Evolutionary conservation across 64 coral and sea anemone genomes (phyloP).

Genomic region (Astreopora myriophthalma): DNA sequence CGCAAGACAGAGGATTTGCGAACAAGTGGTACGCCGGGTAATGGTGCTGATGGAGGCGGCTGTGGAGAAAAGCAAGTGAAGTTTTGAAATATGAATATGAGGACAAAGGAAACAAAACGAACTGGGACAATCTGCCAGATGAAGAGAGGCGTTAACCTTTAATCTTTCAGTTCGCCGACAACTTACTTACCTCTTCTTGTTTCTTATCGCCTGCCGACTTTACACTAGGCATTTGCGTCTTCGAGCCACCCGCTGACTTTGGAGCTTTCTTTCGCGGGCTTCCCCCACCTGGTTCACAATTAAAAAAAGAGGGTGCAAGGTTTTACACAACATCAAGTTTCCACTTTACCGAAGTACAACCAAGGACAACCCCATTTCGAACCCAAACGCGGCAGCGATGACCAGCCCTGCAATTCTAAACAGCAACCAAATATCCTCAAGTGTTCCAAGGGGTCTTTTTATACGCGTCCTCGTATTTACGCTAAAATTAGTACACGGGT

Average conservation of each 20-base stretch:
- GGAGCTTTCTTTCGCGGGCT: conserved; percentile 76
- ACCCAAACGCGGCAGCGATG: no score
- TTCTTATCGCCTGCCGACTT: conserved; percentile 59
- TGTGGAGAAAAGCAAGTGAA: neutral
- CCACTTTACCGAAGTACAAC: neutral
- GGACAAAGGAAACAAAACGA: neutral
- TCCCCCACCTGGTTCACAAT: conserved; percentile 60
- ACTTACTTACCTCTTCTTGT: conserved; percentile 80
- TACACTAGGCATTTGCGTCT: conserved; percentile 92
- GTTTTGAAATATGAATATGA: neutral
- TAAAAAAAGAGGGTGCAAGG: neutral
- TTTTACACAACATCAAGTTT: neutral
- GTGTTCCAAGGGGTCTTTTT: no score
- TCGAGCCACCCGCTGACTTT: conserved; percentile 77
- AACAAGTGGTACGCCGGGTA: neutral
- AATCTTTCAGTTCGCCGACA: no score
- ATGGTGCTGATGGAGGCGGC: conserved; percentile 8
- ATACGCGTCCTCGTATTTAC: no score
- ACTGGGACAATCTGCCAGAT: no score
- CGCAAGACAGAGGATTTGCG: conserved; percentile 96
- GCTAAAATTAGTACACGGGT: no score
- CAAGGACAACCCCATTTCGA: neutral
- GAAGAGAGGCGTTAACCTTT: no score
- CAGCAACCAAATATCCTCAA: no score
- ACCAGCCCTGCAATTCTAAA: no score